These are phyloP conservation scores for Actinia tenebrosa DNA, from an alignment of 64 coral and sea anemone species.

Conservation along the genomic window DNA sequence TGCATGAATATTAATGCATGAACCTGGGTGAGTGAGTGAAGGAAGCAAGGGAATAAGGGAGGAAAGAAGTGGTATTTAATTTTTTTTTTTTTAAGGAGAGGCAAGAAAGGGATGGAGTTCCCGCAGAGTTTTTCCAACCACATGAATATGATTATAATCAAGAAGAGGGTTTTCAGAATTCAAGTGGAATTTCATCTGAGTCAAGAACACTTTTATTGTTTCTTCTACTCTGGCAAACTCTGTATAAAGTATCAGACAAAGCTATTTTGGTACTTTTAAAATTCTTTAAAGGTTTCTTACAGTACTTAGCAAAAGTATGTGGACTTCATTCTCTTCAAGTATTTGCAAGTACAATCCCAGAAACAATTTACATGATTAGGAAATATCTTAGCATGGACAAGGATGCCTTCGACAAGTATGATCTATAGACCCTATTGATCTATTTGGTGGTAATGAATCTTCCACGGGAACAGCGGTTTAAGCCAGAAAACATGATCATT, in stretches of 20 bases:
- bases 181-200: constrained; percentile 19
- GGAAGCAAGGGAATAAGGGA: too few species aligned
- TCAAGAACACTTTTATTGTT: constrained; percentile 45
- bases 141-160: background rate
- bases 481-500: constrained; percentile 42
- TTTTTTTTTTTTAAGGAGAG: background rate
- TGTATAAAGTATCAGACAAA: constrained; percentile 50
- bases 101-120: background rate
- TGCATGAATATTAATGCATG: too few species aligned
- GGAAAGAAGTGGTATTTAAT: too few species aligned
- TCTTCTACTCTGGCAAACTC: constrained; percentile 34
- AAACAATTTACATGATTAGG: constrained; percentile 24
- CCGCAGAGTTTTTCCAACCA: background rate
- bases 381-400: constrained; percentile 31
- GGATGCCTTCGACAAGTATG: constrained; percentile 25
- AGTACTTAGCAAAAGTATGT: constrained; percentile 4
- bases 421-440: too few species aligned
- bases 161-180: background rate
- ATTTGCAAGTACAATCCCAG: constrained; percentile 36
- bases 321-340: background rate
- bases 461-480: constrained; percentile 55
- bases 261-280: constrained; percentile 41
- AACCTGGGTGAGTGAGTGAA: too few species aligned
- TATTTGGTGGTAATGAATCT: constrained; percentile 67
- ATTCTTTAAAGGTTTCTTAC: constrained; percentile 21